These are phyloP conservation scores for Hermaeophaga mercurialis DNA, from an alignment of 2,888 invertebrate genomes.

Conservation along the genomic window DNA sequence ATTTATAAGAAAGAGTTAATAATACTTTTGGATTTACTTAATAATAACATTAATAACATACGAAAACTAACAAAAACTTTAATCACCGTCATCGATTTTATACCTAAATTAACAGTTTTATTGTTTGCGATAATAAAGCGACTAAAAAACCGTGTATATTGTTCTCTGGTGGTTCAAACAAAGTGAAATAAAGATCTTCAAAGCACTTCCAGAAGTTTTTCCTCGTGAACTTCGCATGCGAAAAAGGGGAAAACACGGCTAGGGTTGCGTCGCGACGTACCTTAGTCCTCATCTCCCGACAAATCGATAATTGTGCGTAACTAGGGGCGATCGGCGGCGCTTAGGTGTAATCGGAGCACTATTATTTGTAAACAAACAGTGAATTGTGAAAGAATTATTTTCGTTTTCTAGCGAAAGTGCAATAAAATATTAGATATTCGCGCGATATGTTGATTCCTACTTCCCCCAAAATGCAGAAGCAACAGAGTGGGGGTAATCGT, in stretches of 20 bases:
- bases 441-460: constrained; percentile 56
- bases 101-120: no score
- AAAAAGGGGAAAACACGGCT: constrained; percentile 19
- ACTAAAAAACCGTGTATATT: not conserved
- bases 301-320: constrained; percentile 26
- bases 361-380: not conserved
- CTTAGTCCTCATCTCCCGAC: constrained; percentile 4
- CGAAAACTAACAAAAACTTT: no score
- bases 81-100: no score
- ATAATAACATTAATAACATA: no score
- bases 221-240: constrained; percentile 15
- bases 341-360: constrained; percentile 4
- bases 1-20: no score
- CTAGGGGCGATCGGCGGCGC: constrained; percentile 8
- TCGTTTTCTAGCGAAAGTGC: not conserved
- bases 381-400: not conserved
- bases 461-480: constrained; percentile 49
- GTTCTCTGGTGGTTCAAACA: not conserved
- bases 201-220: constrained; percentile 6
- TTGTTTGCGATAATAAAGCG: no score
- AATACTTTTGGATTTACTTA: no score
- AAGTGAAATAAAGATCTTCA: constrained; percentile 17
- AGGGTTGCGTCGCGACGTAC: constrained; percentile 21
- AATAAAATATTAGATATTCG: not conserved
- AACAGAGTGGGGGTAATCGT: constrained; percentile 42